Percentiles rank a stretch among this genome's conserved stretches.
These are phyloP conservation scores for Galaxias olidus DNA, from an alignment of 2,797 vertebrate species.

Conservation along the genomic window DNA sequence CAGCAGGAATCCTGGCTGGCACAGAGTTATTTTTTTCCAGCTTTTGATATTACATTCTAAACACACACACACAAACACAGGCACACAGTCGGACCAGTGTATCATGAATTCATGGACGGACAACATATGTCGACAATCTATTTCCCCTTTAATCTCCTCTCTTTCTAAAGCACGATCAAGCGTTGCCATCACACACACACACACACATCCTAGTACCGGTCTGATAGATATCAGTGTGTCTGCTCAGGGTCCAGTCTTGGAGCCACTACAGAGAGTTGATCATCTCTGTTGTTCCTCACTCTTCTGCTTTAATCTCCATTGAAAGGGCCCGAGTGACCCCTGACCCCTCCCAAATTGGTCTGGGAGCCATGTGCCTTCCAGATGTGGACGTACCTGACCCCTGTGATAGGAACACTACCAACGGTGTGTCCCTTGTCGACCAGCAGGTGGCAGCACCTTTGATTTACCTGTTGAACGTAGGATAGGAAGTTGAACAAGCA, in stretches of 20 bases:
- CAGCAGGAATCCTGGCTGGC: no score
- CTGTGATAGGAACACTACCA: slow-evolving; percentile 22
- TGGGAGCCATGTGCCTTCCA: slow-evolving; percentile 73
- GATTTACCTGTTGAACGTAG: no score
- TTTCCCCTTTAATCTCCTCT: no score
- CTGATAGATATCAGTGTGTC: slow-evolving; percentile 41
- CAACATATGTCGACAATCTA: no score
- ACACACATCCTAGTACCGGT: slow-evolving; percentile 11
- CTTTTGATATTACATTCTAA: no score
- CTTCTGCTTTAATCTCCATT: slow-evolving; percentile 68
- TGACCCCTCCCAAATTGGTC: slow-evolving; percentile 65
- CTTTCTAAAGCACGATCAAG: background rate
- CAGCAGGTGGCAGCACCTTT: slow-evolving; percentile 63
- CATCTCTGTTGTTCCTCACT: slow-evolving; percentile 62
- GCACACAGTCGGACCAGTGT: no score
- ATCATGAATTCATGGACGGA: no score
- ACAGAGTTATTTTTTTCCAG: no score
- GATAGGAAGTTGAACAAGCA: no score
- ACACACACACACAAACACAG: no score
- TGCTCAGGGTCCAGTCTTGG: slow-evolving; percentile 36
- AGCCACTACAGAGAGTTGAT: slow-evolving; percentile 62
- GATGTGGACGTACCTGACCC: slow-evolving; percentile 64
- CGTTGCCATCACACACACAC: background rate
- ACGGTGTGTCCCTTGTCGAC: background rate
- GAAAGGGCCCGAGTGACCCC: slow-evolving; percentile 57